A percentile compares a stretch with the other conserved stretches of the same genome.
Evolutionary conservation across 1,140 invertebrate species (phyloP).

Genomic region (Bombus consobrinus): DNA sequence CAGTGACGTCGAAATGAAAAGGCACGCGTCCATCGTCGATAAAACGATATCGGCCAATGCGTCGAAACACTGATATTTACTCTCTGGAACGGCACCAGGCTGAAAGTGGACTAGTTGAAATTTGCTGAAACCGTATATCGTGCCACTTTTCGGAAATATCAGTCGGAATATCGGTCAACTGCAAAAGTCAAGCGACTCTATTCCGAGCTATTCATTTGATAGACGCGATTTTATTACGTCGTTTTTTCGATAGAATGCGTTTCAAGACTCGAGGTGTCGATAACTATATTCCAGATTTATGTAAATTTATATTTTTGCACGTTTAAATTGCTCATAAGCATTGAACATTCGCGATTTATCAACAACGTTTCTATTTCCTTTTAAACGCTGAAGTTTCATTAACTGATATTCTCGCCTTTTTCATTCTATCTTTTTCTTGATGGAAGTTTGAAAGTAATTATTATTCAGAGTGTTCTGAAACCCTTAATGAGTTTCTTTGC

Average conservation of each 20-base stretch:
- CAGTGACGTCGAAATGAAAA: slow-evolving; percentile 49
- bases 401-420: neutral
- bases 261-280: no score
- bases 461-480: neutral
- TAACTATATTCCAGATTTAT: no score
- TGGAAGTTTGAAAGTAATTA: neutral
- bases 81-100: neutral
- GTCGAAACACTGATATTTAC: slow-evolving; percentile 16
- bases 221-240: neutral
- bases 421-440: neutral
- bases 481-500: neutral
- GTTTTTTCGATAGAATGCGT: neutral
- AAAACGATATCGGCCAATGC: slow-evolving; percentile 9
- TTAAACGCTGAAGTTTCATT: neutral
- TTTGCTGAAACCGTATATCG: neutral
- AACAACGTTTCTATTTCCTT: neutral
- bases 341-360: no score
- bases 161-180: neutral
- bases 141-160: neutral
- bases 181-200: neutral
- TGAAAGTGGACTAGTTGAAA: neutral
- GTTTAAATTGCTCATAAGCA: no score
- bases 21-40: neutral
- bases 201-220: neutral
- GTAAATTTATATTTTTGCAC: no score